Conservation (phyloP, 1,140 invertebrate species). For the Zaprionus gabonicus region DNA sequence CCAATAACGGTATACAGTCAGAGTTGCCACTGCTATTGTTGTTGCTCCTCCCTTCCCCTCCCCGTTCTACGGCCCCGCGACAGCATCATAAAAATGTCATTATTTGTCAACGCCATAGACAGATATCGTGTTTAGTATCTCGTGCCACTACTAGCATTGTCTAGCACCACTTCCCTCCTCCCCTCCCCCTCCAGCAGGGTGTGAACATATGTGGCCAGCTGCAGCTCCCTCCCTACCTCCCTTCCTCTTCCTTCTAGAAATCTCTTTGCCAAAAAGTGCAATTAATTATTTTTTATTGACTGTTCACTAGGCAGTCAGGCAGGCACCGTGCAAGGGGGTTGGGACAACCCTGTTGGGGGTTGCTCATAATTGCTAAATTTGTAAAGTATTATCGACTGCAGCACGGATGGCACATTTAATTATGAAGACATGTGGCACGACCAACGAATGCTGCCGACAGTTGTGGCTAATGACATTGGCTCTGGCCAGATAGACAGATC, state of each 20-base stretch:
- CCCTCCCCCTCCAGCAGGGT: slow-evolving; percentile 34
- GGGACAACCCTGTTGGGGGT: not conserved
- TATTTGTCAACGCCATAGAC: slow-evolving; percentile 82
- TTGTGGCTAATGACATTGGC: slow-evolving; percentile 77
- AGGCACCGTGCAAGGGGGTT: not conserved
- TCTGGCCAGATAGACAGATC: slow-evolving; percentile 28
- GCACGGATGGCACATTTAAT: slow-evolving; percentile 65
- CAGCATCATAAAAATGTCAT: slow-evolving; percentile 72
- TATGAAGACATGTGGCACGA: slow-evolving; percentile 76
- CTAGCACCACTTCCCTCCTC: not conserved
- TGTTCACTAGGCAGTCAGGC: slow-evolving; percentile 29
- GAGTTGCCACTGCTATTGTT: not conserved
- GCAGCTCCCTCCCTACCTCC: not conserved
- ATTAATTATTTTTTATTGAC: slow-evolving; percentile 82
- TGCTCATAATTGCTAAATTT: slow-evolving; percentile 70
- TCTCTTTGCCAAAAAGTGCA: slow-evolving; percentile 70
- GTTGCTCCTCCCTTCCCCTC: not conserved
- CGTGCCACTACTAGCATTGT: slow-evolving; percentile 13
- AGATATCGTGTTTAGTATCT: slow-evolving; percentile 28
- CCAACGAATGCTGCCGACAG: slow-evolving; percentile 57
- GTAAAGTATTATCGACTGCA: slow-evolving; percentile 68
- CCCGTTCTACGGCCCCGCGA: not conserved
- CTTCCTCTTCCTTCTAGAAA: slow-evolving; percentile 10
- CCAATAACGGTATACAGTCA: slow-evolving; percentile 69
- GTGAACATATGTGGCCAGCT: slow-evolving; percentile 70